phyloP scores from a whole-genome alignment of 2,888 invertebrate species.

The Mythimna impura region DNA sequence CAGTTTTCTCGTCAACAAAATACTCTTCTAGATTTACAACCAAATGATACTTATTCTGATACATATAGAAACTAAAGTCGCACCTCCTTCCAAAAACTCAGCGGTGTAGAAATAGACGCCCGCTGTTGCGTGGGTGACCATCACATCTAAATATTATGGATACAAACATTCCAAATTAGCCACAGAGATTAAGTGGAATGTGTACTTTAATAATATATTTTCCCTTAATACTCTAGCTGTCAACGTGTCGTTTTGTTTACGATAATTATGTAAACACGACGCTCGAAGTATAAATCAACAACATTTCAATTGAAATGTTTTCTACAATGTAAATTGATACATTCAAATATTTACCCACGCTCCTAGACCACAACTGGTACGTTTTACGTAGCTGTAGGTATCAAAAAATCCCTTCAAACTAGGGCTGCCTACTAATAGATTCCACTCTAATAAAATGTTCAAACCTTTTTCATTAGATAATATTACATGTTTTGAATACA shows the following conservation, averaged over 20 bases:
- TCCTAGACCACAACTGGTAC: constrained; percentile 65
- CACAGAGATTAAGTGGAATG: constrained; percentile 63
- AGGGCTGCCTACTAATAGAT: constrained; percentile 49
- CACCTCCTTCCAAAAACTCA: constrained; percentile 50
- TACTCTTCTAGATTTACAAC: constrained; percentile 35
- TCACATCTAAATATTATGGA: constrained; percentile 82
- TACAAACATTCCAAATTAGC: constrained; percentile 80
- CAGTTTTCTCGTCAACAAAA: constrained; percentile 64
- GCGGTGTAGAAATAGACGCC: constrained; percentile 77
- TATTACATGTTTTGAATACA: constrained; percentile 78
- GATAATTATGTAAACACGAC: constrained; percentile 61
- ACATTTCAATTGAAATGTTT: constrained; percentile 65
- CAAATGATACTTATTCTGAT: constrained; percentile 50
- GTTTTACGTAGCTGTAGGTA: constrained; percentile 30
- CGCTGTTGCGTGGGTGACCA: constrained; percentile 80
- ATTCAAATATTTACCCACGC: constrained; percentile 72
- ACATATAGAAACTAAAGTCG: constrained; percentile 63
- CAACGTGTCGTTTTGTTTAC: constrained; percentile 59
- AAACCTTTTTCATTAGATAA: constrained; percentile 69
- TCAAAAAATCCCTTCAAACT: constrained; percentile 56
- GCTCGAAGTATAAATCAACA: constrained; percentile 60
- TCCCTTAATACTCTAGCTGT: constrained; percentile 58
- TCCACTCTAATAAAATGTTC: constrained; percentile 32
- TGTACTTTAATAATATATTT: constrained; percentile 61
- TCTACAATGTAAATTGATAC: constrained; percentile 66